phyloP scores from a whole-genome alignment of 2,113 vertebrate species.

The Gallinago jamesoni region DNA sequence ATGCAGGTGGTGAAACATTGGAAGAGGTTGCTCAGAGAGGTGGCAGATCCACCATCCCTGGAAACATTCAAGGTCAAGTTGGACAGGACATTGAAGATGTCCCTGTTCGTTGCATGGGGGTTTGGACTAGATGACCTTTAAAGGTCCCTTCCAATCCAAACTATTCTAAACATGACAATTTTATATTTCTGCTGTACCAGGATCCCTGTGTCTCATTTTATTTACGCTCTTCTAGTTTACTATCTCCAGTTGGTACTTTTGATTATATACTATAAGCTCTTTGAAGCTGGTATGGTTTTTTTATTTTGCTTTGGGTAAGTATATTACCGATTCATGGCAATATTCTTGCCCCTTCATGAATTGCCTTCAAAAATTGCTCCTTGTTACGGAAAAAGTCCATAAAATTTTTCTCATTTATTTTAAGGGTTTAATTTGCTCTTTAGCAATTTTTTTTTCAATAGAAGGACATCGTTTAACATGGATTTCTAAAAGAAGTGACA shows the following conservation, averaged over 20 bases:
- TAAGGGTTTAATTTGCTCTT: not conserved
- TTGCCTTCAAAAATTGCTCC: not conserved
- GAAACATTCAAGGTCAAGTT: not conserved
- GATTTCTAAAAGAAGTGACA: not conserved
- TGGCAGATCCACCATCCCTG: no score
- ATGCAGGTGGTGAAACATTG: not conserved
- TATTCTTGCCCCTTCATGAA: not conserved
- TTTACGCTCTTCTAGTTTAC: not conserved
- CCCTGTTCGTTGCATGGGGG: fast-evolving
- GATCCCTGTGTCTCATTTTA: not conserved
- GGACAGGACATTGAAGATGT: fast-evolving
- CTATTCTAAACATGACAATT: not conserved
- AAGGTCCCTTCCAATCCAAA: not conserved
- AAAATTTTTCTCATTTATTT: not conserved
- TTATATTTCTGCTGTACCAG: not conserved
- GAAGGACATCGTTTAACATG: not conserved
- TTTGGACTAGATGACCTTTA: not conserved
- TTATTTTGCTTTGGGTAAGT: not conserved
- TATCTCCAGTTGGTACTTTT: not conserved
- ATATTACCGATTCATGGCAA: not conserved
- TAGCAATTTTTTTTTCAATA: not conserved
- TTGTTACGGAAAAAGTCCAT: not conserved
- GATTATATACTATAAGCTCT: not conserved
- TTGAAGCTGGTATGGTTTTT: not conserved
- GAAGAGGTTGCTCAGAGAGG: not conserved